Evolutionary conservation across 2,113 vertebrate genomes (phyloP).

Genomic region (Pogona vitticeps): DNA sequence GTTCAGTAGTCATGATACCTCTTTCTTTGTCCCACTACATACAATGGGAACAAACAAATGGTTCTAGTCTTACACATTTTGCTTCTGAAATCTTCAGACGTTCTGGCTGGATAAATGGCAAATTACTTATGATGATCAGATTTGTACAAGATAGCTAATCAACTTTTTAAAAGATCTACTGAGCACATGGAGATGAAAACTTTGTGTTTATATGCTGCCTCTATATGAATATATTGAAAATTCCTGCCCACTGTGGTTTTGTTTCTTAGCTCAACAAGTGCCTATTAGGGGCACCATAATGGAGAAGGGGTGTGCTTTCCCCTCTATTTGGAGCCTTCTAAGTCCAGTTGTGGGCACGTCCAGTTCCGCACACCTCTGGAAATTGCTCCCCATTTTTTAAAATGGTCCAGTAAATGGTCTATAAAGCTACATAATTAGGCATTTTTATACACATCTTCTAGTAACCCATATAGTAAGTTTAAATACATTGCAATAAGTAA

Average conservation of each 20-base stretch:
- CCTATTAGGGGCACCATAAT: no score
- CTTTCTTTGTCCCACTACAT: neutral
- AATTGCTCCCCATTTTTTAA: neutral
- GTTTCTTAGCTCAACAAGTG: neutral
- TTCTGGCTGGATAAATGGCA: no score
- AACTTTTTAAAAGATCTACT: neutral
- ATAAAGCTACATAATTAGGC: no score
- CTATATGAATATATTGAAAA: neutral
- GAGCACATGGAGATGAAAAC: neutral
- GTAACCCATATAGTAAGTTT: slow-evolving; percentile 24
- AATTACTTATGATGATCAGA: no score
- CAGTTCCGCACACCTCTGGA: no score
- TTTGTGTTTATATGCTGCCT: neutral
- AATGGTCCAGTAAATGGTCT: neutral
- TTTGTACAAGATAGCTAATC: no score
- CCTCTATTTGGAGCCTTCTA: no score
- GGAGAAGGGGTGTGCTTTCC: no score
- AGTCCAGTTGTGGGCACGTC: no score
- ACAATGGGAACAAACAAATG: neutral
- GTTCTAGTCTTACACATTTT: neutral
- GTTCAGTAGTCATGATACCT: neutral
- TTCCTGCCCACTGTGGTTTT: neutral
- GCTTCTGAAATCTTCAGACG: neutral
- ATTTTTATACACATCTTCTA: neutral
- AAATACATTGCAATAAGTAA: neutral